Evolutionary conservation across 2,113 vertebrate species (phyloP), one percentile per base, ranked within the genome.

Genomic region (Boulengeromyrus knoepffleri): DNA sequence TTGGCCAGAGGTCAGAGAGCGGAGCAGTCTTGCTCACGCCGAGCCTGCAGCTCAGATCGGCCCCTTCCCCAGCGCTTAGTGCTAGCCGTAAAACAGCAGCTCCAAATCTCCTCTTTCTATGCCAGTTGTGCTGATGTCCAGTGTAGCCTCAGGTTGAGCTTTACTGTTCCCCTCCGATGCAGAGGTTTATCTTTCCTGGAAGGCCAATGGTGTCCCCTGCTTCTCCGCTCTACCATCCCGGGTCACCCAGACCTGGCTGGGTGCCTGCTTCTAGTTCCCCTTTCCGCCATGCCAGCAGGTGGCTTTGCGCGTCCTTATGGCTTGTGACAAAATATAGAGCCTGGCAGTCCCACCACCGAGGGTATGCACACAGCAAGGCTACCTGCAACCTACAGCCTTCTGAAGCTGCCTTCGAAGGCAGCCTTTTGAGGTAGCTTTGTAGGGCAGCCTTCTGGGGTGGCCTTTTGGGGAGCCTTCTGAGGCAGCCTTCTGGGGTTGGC

Each of bases 1-100:
- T 87, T 27, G n/a, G 93, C 95, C 94, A 93, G 93, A 93, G 92
- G 92, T 94, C 94, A 95, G 94, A 93, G 94, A 92, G 92, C 93
- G 91, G 92, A 92, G 91, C 50, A 94, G 91, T 90, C 46, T 91
- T 90, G 90, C 90, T 94, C 94, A 91, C 31, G 7, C 49, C 6
- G 21, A 52, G 24, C 85, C n/a, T 21, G 13, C n/a, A 31, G 24
- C 91, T 92, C 91, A 91, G 93, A 93, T 92, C 91, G 93, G 92
- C 94, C 92, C 93, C 92, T 89, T 92, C 93, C 94, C 90, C 58
- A 2, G 80, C 17, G 19, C 42, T 47, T 85, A 47, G 80, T 46
- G 80, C 39, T 12, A 7, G 77, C 27, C 9, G 27, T 17, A 46
- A 10, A n/a, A 45, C 17, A 36, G 9, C 85, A 56, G 49, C 15